Evolutionary conservation across 2,113 vertebrate species (phyloP).

Genomic region (Clupea harengus): DNA sequence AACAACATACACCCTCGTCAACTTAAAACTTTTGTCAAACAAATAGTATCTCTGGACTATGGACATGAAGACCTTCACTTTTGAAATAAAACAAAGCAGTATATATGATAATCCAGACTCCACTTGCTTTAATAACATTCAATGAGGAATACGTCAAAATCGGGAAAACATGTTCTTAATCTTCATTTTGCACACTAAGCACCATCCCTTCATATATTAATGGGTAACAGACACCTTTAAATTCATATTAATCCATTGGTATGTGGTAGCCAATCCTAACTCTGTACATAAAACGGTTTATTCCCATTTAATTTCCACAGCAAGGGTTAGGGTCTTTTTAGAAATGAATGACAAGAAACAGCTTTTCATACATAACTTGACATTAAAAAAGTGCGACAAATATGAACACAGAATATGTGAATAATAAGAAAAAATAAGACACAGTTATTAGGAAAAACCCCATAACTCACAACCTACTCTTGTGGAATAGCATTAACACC

Average conservation of each 20-base stretch:
- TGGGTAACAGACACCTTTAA: no score
- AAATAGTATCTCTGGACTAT: slow-evolving; percentile 35
- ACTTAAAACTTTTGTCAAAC: slow-evolving; percentile 4
- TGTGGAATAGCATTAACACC: not conserved
- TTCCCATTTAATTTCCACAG: not conserved
- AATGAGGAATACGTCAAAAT: not conserved
- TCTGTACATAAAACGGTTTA: not conserved
- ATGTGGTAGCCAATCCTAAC: not conserved
- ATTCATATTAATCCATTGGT: not conserved
- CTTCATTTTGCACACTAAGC: not conserved
- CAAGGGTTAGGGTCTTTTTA: not conserved
- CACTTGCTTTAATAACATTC: not conserved
- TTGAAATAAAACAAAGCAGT: slow-evolving; percentile 59
- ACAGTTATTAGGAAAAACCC: not conserved
- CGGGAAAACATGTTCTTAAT: not conserved
- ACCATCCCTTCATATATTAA: no score
- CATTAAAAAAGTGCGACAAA: not conserved
- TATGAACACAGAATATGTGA: not conserved
- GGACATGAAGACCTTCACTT: slow-evolving; percentile 25
- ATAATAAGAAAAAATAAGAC: not conserved
- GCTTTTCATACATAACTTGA: not conserved
- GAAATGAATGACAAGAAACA: no score
- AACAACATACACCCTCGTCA: not conserved
- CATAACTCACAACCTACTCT: not conserved
- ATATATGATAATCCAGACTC: slow-evolving; percentile 28